These are phyloP conservation scores for Pterois miles DNA, from an alignment of 2,797 vertebrate species.

Conservation along the genomic window DNA sequence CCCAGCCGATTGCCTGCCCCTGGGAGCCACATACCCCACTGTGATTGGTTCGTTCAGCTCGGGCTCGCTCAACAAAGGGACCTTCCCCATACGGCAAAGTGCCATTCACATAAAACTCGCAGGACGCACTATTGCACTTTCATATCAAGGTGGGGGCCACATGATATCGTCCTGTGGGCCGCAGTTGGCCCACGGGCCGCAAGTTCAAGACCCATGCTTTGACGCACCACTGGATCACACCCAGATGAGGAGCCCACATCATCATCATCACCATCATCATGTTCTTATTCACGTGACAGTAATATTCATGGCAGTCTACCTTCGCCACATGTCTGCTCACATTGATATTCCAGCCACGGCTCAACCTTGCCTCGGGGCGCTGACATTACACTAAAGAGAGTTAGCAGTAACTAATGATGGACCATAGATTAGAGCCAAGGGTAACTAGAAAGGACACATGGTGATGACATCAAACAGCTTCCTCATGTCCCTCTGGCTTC, in stretches of 20 bases:
- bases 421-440: slow-evolving; percentile 61
- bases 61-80: too few species aligned
- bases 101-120: too few species aligned
- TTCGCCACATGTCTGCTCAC: slow-evolving; percentile 27
- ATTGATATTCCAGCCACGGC: slow-evolving; percentile 37
- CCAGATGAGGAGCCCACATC: background rate
- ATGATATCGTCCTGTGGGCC: too few species aligned
- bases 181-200: too few species aligned
- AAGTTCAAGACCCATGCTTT: too few species aligned
- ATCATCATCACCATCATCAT: background rate
- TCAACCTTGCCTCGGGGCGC: slow-evolving; percentile 56
- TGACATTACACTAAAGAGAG: slow-evolving; percentile 63
- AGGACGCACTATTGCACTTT: too few species aligned
- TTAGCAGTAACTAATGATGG: slow-evolving; percentile 67
- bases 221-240: background rate
- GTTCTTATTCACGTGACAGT: slow-evolving; percentile 7
- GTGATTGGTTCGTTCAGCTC: too few species aligned
- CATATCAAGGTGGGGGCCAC: too few species aligned
- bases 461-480: slow-evolving; percentile 66
- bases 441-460: slow-evolving; percentile 60
- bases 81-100: too few species aligned
- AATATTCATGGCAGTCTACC: slow-evolving; percentile 38
- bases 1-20: too few species aligned
- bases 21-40: too few species aligned
- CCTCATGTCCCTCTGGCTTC: slow-evolving; percentile 53